Evolutionary conservation across 2,888 invertebrate species (phyloP).

Genomic region (Sceliomorpha sp.): DNA sequence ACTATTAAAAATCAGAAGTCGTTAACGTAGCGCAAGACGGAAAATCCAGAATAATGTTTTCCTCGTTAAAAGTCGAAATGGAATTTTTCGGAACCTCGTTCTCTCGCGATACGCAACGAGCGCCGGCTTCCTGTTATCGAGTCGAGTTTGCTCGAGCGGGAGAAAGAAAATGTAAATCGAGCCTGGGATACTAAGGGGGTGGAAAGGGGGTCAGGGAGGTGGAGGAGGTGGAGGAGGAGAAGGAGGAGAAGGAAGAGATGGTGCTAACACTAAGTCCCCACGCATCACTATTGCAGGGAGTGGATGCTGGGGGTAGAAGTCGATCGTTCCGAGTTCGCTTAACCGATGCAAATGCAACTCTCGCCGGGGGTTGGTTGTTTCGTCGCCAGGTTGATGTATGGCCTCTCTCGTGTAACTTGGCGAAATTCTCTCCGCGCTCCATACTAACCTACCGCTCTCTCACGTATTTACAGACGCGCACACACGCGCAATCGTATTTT

Average conservation of each 20-base stretch:
- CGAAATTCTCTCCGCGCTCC: conserved; percentile 39
- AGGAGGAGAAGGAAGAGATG: no score
- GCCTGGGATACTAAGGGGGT: conserved; percentile 61
- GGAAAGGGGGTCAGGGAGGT: no score
- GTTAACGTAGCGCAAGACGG: neutral
- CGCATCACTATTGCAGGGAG: conserved; percentile 48
- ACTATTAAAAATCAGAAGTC: neutral
- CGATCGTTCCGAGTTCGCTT: conserved; percentile 67
- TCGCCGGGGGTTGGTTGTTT: conserved; percentile 75
- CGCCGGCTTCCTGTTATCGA: conserved; percentile 68
- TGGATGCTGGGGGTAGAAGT: conserved; percentile 56
- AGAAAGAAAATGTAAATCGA: conserved; percentile 74
- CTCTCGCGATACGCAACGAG: conserved; percentile 8
- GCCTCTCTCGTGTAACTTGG: conserved; percentile 58
- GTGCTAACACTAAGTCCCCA: conserved; percentile 51
- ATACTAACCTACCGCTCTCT: conserved; percentile 32
- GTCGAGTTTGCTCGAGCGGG: conserved; percentile 62
- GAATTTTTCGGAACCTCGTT: conserved; percentile 13
- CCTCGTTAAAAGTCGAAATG: conserved; percentile 11
- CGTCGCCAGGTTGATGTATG: conserved; percentile 74
- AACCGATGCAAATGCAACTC: conserved; percentile 77
- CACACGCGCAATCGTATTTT: conserved; percentile 61
- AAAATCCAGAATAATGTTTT: conserved; percentile 22
- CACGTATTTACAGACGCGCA: conserved; percentile 25
- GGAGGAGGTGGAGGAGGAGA: no score